These are phyloP conservation scores for Cheilosia variabilis DNA, from an alignment of 2,888 invertebrate genomes.

Conservation along the genomic window DNA sequence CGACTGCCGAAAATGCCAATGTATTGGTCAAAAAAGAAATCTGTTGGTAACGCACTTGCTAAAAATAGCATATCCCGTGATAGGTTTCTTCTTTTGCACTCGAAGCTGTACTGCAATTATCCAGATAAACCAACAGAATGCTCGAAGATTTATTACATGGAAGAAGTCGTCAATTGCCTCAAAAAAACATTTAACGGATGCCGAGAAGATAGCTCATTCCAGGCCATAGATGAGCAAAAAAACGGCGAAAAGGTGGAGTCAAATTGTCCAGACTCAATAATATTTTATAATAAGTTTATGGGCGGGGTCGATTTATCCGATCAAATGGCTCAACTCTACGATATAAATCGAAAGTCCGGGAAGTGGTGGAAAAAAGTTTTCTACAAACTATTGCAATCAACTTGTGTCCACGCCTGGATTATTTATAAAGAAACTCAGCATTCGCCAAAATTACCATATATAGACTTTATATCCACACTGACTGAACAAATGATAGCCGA, in stretches of 20 bases:
- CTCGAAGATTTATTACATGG: conserved; percentile 21
- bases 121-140: conserved; percentile 11
- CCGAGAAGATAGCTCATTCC: conserved; percentile 30
- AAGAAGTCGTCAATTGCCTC: conserved; percentile 19
- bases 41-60: no score
- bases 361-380: conserved; percentile 37
- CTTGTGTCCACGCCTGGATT: conserved; percentile 35
- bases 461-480: conserved; percentile 17
- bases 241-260: no score
- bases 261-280: conserved; percentile 4
- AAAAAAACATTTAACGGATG: conserved; percentile 11
- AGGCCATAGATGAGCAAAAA: conserved; percentile 4
- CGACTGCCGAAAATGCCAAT: no score
- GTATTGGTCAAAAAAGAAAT: no score
- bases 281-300: no score
- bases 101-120: conserved; percentile 24
- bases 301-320: no score
- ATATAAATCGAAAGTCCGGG: conserved; percentile 20
- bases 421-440: conserved; percentile 24
- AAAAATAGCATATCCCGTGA: no score
- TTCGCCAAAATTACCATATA: conserved; percentile 31
- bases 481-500: conserved; percentile 32
- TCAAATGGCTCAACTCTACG: conserved; percentile 2
- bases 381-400: conserved; percentile 13
- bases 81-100: neutral